Base-by-base conservation (phyloP, 2,113 vertebrate species). In the Poeciliopsis occidentalis region DNA sequence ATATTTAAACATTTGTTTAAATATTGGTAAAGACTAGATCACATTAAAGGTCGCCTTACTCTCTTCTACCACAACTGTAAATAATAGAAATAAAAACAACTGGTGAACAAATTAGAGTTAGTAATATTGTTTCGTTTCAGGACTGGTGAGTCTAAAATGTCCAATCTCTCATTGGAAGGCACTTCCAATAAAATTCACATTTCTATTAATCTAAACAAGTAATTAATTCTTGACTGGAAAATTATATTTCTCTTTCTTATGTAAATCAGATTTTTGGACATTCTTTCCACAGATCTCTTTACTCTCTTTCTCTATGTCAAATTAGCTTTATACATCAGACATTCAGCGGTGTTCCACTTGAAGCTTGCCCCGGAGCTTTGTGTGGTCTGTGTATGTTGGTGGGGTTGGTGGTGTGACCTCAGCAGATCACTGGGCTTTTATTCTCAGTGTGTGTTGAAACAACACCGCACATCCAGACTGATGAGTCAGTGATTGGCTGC, bases 401-500 rank as follows among this genome's bases (percentile, higher is more conserved):
- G 61, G 65, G 73, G 30, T 34, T 34, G 32, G 8, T 37, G 34
- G 10, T 44, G 26, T 75, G 47, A 81, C 67, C 71, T 68, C 26
- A 67, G 1, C 73, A 13, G 73, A 39, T 60, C 60, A 12, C 41
- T 70, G 70, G 71, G 71, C 54, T 60, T 77, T 89, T 82, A 41
- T 78, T 85, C 26, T 64, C 64, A 27, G 34, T 62, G 67, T 24
- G 61, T 12, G 34, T 67, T 80, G 73, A 84, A 79, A 85, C 71
- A 90, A 88, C 83, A 83, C 47, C 4, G 19, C 68, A 37, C 73
- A 82, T 70, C 30, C 80, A 82, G 62, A 71, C 71, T 65, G 83
- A 81, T 87, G 86, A 85, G 79, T 85, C 85, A 84, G 62, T 83
- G 57, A 64, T n/a, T 73, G 80, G 73, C 75, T 75, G 31, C 47